Base-by-base conservation (phyloP, 1,140 invertebrate genomes). In the Apocrypta bakeri region DNA sequence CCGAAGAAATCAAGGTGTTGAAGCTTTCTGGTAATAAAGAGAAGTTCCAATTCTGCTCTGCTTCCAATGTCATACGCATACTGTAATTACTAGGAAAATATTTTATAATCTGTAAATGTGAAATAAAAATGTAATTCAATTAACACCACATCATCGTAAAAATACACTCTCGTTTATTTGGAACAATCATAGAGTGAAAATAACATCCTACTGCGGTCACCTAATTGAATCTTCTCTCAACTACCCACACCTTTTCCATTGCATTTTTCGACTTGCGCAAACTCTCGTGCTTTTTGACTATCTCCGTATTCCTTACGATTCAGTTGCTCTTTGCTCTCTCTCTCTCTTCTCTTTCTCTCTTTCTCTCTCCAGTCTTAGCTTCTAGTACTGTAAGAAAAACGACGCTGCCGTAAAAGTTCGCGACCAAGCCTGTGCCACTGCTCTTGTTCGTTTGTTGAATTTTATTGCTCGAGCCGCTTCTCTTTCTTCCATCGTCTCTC, bases 351-450 rank as follows among this genome's bases (percentile, higher is more conserved):
- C 2, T 2, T 9, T 37, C 33, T 37, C 33, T 2, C 3, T 2
- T 2, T 37, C 9, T 2, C 33, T 2, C 33, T 37, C 33, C 33
- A n/a, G n/a, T n/a, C n/a, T n/a, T n/a, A n/a, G n/a, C n/a, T n/a
- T n/a, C 42, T 4, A 11, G 42, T 25, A 25, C 64, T 12, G n/a
- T 71, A 71, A 71, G 31, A 71, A 21, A 31, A 71, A 71, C 31
- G 29, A 31, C 68, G 21, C 9, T 27, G 64, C 37, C 33, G 27
- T 79, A 79, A 79, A 79, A 79, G 37, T 69, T 79, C 6, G 29
- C 33, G 75, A 66, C 21, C 27, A 37, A 31, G 31, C 25, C n/a
- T 3, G n/a, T 14, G 11, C 31, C 25, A 56, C n/a, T 64, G 63
- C 27, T 48, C 69, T 17, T 11, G 66, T 71, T 79, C 25, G 17